Evolutionary conservation across 2,888 invertebrate species (phyloP), one percentile per base, ranked within the genome.

Genomic region (Kryphioiulus occultus): DNA sequence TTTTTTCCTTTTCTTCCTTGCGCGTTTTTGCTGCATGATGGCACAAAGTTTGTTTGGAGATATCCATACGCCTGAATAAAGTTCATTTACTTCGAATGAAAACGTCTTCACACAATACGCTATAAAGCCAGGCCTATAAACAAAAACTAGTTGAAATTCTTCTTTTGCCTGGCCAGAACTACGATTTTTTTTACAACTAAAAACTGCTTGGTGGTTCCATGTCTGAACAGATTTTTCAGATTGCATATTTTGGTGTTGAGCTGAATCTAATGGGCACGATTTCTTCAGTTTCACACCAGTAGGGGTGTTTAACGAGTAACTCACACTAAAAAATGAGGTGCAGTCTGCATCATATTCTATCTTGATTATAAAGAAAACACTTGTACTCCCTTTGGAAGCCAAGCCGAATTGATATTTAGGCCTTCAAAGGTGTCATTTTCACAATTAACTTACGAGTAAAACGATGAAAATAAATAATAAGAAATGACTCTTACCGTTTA

Each of bases 41-140:
- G 35, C 42, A 35, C 42, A 84, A 84, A 26, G 84, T 84, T 26
- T 26, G 22, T 84, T 84, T 42, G 9, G 2, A n/a, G 32, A 84
- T 19, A 39, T 83, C 42, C 35, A 32, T 42, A 84, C 35, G 35
- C 84, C 84, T 84, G 84, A 84, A 84, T 84, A 84, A 84, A 84
- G 84, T 84, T 84, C 84, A 84, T 84, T 84, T 39, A 84, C 84
- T 84, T 84, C 84, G 35, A 35, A 35, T 84, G 84, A n/a, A 42
- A 35, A 42, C 19, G 9, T 39, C n/a, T 35, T 35, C 22, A 35
- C 42, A 84, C 32, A 68, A 68, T 68, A 26, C 68, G 68, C 42
- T 42, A 84, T 19, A 35, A 35, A 84, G 22, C 7, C 32, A 84
- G 22, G 42, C 32, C 42, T 84, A 84, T 30, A 84, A 32, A 84